Evolutionary conservation across 2,113 vertebrate species (phyloP), one percentile per base, ranked within the genome.

Genomic region (Toxotes chatareus): DNA sequence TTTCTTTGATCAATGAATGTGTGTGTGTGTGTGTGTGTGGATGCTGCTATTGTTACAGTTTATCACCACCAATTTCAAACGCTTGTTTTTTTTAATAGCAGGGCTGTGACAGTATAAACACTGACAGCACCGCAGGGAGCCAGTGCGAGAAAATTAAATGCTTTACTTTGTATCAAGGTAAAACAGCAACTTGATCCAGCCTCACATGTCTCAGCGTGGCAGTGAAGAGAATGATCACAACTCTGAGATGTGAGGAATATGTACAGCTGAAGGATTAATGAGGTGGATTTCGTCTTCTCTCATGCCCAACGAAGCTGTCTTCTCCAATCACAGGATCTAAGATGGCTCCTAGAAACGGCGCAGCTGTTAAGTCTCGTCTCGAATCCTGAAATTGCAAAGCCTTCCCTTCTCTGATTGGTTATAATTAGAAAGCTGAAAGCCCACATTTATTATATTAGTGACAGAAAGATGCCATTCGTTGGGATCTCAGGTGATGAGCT

Each of bases 181-280:
- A 74, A 78, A 76, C 23, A 31, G 42, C 0, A 27, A n/a, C 34
- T 51, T 1, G 69, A 74, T 53, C 44, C 73, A 23, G 63, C 34
- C 53, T 3, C 63, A 10, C 32, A 1, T 12, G 46, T 73, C 65
- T 73, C 55, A 3, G 65, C 3, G 21, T 23, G 12, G 36, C 61
- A 31, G 13, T 51, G 79, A 80, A 19, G 72, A 67, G 13, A 60
- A 19, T 1, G 63, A 86, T 85, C 82, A 81, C 77, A 63, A 66
- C 70, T 11, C 72, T 0, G 9, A 27, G 77, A 79, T 73, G 79
- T 77, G 84, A 69, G 49, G 83, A 31, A 57, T 64, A 49, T 0
- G 23, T 70, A 16, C 83, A 83, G 79, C 82, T 86, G 83, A 72
- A 55, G 73, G 79, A 86, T 85, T 88, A 85, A 90, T 86, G 89